Base-by-base conservation (phyloP, 2,113 vertebrate genomes). In the Serranochromis macrocephalus region DNA sequence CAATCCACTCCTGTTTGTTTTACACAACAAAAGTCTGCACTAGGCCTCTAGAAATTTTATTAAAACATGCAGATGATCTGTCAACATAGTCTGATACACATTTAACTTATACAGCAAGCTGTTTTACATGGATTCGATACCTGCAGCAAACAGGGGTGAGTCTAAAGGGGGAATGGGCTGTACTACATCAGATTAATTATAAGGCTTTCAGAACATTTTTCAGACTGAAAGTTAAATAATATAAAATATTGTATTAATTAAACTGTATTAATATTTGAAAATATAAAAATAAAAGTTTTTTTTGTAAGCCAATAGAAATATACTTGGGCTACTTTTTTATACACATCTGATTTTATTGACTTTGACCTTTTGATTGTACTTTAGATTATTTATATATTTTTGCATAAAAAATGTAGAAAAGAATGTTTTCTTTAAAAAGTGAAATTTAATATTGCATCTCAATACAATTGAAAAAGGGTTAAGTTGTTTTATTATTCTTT, bases 31-130 rank as follows among this genome's bases (percentile, higher is more conserved):
- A 61, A 61, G 26, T 61, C 57, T 61, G 31, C 58, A 0, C 31
- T 63, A 63, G 31, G 58, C 58, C 31, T 63, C 58, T 19, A 63
- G 58, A 63, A 63, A 17, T 63, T 36, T 36, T 7, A 36, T 63
- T 63, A 63, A 36, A 63, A 12, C 31, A 63, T 63, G 31, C 58
- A 63, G 58, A n/a, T 63, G 6, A 36, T 63, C 58, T 63, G 31
- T 63, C 31, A 63, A n/a, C 3, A 7, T 36, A 63, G 17, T 63
- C 31, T 36, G 58, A 63, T 36, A 63, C 58, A n/a, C 6, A 0
- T 1, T 63, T 63, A 63, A n/a, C 17, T 63, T 11, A 36, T 19
- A 63, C 29, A 19, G 16, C 16, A 0, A 0, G 58, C 16, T 63
- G 31, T 63, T 66, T 66, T 66, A 38, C 17, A 66, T 66, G 31